Evolutionary conservation across 2,888 invertebrate genomes (phyloP), one percentile per base, ranked within the genome.

Genomic region (Noctua janthe): DNA sequence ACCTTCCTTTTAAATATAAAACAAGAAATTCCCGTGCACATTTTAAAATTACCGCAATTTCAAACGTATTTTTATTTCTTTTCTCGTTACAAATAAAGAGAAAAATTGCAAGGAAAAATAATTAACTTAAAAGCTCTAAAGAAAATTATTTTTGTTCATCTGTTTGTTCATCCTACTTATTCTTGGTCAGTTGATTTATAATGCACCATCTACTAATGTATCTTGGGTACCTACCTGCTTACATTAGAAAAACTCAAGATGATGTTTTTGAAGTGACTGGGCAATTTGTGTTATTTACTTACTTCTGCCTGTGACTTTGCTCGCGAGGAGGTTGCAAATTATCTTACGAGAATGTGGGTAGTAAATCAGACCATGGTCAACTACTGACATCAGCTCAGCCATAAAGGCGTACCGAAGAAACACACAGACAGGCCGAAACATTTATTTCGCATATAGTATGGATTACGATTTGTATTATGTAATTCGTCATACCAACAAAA

Each of bases 71-170:
- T 5, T 62, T 2, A 7, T 29, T 8, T 49, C n/a, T n/a, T 29
- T 29, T 17, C 29, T 62, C 15, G 17, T 29, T 1, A 29, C 15
- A 49, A 54, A 10, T 49, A 66, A 82, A 11, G 20, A 15, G 1
- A 67, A 51, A 56, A 35, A 35, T 59, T 82, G 59, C 51, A 17
- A 20, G 29, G 11, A 59, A 69, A 67, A 67, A 80, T 75, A 74
- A 80, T 82, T 74, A 69, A 82, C 51, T 51, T n/a, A 43, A 74
- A 54, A 77, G 76, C 82, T 81, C 43, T 72, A 51, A 64, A 59
- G 76, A 81, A 81, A 77, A 85, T 72, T 70, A 77, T 66, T 75
- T 77, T 47, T 70, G 13, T 49, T 72, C 43, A 43, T n/a, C 35
- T 59, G 51, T 74, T 74, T 59, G 69, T 51, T 74, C 15, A n/a